Evolutionary conservation across 2,797 vertebrate genomes (phyloP).

Genomic region (Columba guinea): DNA sequence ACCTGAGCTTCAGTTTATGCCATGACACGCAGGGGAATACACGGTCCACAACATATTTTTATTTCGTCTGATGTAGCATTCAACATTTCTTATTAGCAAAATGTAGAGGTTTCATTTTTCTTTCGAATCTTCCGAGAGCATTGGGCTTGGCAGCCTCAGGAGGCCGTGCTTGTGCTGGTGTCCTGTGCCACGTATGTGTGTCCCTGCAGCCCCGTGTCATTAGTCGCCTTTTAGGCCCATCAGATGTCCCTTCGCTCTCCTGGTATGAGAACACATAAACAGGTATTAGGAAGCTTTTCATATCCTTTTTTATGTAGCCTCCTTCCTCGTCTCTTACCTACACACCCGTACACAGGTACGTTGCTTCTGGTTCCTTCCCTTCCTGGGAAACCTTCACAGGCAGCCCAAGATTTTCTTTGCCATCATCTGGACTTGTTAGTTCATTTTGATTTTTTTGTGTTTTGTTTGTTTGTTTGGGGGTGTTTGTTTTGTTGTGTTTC

Average conservation of each 20-base stretch:
- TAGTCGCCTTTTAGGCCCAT: not conserved
- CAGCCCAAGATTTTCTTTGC: not conserved
- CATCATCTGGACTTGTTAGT: not conserved
- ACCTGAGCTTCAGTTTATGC: not conserved
- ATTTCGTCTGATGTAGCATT: not conserved
- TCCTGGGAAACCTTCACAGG: not conserved
- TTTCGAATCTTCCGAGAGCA: not conserved
- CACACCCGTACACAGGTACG: fast-evolving
- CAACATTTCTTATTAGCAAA: not conserved
- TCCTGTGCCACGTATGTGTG: fast-evolving
- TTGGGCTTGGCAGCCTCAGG: not conserved
- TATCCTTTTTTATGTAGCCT: not conserved
- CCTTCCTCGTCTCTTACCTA: not conserved
- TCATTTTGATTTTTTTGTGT: no score
- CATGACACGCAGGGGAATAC: fast-evolving
- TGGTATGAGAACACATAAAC: not conserved
- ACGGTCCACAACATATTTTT: not conserved
- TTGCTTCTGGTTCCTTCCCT: not conserved
- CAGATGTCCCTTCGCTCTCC: not conserved
- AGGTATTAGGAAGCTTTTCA: not conserved
- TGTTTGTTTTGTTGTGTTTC: not conserved
- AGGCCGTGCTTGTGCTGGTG: not conserved
- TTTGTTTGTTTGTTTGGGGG: no score
- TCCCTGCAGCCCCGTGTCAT: not conserved
- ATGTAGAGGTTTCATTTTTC: not conserved